Base-by-base conservation (phyloP, 1,140 invertebrate species). In the Laodelphax striatellus region DNA sequence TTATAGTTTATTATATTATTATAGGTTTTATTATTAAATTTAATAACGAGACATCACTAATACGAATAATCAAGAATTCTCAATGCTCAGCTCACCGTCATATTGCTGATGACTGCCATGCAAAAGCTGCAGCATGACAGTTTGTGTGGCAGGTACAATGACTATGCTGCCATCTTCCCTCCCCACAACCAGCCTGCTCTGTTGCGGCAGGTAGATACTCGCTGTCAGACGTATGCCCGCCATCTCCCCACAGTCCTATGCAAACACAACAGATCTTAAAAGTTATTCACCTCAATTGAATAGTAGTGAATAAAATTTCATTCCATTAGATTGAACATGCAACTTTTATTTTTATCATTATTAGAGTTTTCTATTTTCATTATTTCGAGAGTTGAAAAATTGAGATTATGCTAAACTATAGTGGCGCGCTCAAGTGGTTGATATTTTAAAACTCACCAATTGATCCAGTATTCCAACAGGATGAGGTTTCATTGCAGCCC, bases 81-180 rank as follows among this genome's bases (percentile, higher is more conserved):
- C 6, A 28, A 28, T 28, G 28, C 53, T 11, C 24, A 89, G 28
- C 53, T 11, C 24, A 89, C 88, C 89, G 72, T 90, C 86, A 63
- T 85, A 87, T 61, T 92, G 85, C 68, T 94, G 90, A 75, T 94
- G 90, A 68, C 82, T 88, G 24, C 91, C 90, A 68, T 95, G 90
- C 43, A 98, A 77, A 19, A 98, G 72, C 68, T 98, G 95, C 60
- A 95, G 74, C 82, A 96, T 93, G 1, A 98, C 87, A 8, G 94
- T 94, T 70, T 97, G 92, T 0, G 92, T 94, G 0, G 94, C 96
- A 22, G 95, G 92, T 8, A 97, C 86, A 57, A 99, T 96, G n/a
- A 98, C 86, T 62, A 99, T 97, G 52, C 89, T 88, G 14, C 97
- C 97, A 73, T 99, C 94, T 71, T 95, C 90, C 34, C 95, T 78